Conservation (phyloP, 2,888 invertebrate species). For the Ditula angustiorana region DNA sequence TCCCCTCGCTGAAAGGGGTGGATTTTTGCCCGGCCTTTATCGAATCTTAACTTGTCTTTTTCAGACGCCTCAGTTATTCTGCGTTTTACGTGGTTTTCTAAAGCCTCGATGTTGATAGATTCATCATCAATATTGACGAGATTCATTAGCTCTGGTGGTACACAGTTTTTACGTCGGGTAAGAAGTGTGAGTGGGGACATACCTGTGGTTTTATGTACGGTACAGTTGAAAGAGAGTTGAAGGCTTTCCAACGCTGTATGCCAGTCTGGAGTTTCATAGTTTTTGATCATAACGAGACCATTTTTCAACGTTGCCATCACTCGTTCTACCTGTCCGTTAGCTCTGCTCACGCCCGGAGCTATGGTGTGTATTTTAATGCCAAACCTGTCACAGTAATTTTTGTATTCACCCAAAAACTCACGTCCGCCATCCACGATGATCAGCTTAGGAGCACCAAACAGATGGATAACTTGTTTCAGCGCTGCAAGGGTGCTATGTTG, state of each 20-base stretch:
- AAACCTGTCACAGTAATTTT: neutral
- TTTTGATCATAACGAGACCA: slow-evolving; percentile 30
- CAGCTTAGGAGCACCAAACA: slow-evolving; percentile 4
- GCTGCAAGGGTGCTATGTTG: slow-evolving; percentile 25
- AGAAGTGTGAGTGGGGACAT: slow-evolving; percentile 15
- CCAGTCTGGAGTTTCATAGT: slow-evolving; percentile 31
- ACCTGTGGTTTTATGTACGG: neutral
- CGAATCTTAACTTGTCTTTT: neutral
- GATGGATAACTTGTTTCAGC: neutral
- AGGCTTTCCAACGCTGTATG: slow-evolving; percentile 22
- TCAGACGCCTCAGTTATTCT: neutral
- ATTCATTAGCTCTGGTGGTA: neutral
- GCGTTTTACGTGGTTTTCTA: neutral
- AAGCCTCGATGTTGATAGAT: neutral
- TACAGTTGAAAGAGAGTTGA: slow-evolving; percentile 34
- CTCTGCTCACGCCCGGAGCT: neutral
- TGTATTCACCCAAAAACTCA: neutral
- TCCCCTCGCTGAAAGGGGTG: neutral
- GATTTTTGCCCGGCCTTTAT: neutral
- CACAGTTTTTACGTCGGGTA: slow-evolving; percentile 6
- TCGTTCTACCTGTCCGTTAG: neutral
- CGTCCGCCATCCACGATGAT: neutral
- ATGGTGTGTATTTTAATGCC: neutral
- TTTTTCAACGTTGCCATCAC: neutral
- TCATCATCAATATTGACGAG: neutral